Evolutionary conservation across 2,888 invertebrate genomes (phyloP), one percentile per base, ranked within the genome.

Genomic region (Euspilapteryx auroguttella): DNA sequence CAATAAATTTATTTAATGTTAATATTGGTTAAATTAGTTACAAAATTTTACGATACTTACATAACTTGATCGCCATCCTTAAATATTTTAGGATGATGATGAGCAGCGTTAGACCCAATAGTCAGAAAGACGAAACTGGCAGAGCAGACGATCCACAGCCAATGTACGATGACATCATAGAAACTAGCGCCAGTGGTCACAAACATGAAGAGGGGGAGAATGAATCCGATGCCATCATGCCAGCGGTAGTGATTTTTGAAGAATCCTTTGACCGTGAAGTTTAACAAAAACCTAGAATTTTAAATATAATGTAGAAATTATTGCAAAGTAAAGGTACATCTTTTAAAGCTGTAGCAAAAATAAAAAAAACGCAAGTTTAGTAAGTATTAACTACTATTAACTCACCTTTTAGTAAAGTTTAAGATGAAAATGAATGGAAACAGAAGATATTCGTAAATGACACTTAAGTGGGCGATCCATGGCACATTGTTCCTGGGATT

Each of bases 1-100:
- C n/a, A n/a, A n/a, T n/a, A n/a, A n/a, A n/a, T n/a, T n/a, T n/a
- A n/a, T n/a, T n/a, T n/a, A n/a, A n/a, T n/a, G n/a, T n/a, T n/a
- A n/a, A n/a, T n/a, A n/a, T n/a, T n/a, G n/a, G n/a, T n/a, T n/a
- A n/a, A n/a, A n/a, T n/a, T n/a, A n/a, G n/a, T n/a, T 14, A n/a
- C 14, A 14, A 25, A 3, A 5, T 14, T 12, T 12, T 11, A 12
- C 10, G 12, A 7, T 12, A 21, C 13, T 11, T 37, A 85, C 85
- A 79, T 78, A 24, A 80, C 66, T 38, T 80, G 57, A 52, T 91
- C 90, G 1, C 90, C 90, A 45, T 90, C 90, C 47, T 90, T 89
- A 45, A 86, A 86, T 26, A 86, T 81, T 30, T 85, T 79, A 0
- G 89, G 89, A 54, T 90, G 88, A 49, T 91, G 90, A 58, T 92